Conservation (phyloP, 1,140 invertebrate species). For the Ips typographus region DNA sequence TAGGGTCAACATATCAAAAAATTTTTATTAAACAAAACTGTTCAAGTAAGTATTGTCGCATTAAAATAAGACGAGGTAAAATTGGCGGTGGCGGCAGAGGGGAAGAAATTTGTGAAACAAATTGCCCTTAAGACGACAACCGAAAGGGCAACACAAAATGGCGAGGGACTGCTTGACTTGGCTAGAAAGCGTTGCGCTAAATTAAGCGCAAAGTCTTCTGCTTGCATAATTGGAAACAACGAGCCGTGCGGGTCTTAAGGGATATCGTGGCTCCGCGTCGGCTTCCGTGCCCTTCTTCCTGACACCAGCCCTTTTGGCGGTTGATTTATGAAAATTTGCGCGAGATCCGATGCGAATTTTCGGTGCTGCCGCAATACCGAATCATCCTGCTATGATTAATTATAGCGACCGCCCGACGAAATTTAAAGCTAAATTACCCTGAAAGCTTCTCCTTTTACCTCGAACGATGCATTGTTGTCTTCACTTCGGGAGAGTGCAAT, state of each 20-base stretch:
- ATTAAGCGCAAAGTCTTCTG: slow-evolving; percentile 51
- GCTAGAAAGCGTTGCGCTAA: slow-evolving; percentile 45
- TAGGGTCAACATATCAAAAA: too few species aligned
- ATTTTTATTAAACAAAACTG: too few species aligned
- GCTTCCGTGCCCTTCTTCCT: slow-evolving; percentile 20
- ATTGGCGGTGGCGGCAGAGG: too few species aligned
- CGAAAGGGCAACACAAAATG: background rate
- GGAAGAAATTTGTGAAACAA: too few species aligned
- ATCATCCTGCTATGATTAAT: slow-evolving; percentile 27
- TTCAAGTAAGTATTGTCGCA: too few species aligned
- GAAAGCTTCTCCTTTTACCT: too few species aligned
- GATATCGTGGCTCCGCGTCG: slow-evolving; percentile 10
- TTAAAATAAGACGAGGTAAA: too few species aligned
- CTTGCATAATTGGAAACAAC: slow-evolving; percentile 50
- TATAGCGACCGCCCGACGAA: background rate
- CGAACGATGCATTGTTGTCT: too few species aligned
- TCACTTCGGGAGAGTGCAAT: too few species aligned
- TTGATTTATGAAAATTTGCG: slow-evolving; percentile 46
- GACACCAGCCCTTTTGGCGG: slow-evolving; percentile 22
- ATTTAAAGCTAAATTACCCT: too few species aligned
- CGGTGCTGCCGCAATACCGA: slow-evolving; percentile 14
- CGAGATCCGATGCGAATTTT: slow-evolving; percentile 30
- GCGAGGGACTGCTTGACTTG: background rate
- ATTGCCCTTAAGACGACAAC: too few species aligned
- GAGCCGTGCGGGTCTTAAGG: slow-evolving; percentile 47